phyloP scores from a whole-genome alignment of 2,113 vertebrate species.

The Aptenodytes forsteri region DNA sequence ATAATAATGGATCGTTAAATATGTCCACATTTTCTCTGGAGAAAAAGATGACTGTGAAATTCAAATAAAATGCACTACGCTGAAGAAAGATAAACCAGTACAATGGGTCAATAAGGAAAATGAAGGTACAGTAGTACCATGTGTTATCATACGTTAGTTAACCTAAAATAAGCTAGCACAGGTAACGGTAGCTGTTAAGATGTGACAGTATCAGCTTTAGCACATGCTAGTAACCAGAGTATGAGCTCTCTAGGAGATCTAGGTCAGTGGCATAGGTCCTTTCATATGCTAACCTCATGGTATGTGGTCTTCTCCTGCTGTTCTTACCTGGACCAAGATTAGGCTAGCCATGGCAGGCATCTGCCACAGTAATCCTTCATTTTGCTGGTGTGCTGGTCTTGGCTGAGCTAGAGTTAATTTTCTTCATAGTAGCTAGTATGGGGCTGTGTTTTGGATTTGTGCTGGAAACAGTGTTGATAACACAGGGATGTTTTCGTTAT shows the following conservation, averaged over 20 bases:
- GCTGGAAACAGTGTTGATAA: no score
- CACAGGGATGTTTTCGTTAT: no score
- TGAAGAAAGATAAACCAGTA: not conserved
- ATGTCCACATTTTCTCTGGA: not conserved
- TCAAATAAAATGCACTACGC: not conserved
- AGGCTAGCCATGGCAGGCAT: not conserved
- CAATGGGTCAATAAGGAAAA: not conserved
- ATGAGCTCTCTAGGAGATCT: not conserved
- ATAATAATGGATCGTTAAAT: not conserved
- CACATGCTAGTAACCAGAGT: not conserved
- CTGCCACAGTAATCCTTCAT: not conserved
- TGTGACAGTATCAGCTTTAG: not conserved
- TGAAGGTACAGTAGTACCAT: not conserved
- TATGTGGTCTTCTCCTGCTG: not conserved
- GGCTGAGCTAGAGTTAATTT: no score
- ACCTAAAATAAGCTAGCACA: not conserved
- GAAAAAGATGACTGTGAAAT: not conserved
- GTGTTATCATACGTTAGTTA: not conserved
- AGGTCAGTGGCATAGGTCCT: not conserved
- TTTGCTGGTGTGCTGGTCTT: not conserved
- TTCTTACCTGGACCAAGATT: not conserved
- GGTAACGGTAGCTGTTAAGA: not conserved
- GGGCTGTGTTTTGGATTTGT: no score
- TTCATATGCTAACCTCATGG: not conserved
- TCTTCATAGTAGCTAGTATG: no score